Conservation (phyloP, 2,888 invertebrate genomes). For the Parnassius glacialis region DNA sequence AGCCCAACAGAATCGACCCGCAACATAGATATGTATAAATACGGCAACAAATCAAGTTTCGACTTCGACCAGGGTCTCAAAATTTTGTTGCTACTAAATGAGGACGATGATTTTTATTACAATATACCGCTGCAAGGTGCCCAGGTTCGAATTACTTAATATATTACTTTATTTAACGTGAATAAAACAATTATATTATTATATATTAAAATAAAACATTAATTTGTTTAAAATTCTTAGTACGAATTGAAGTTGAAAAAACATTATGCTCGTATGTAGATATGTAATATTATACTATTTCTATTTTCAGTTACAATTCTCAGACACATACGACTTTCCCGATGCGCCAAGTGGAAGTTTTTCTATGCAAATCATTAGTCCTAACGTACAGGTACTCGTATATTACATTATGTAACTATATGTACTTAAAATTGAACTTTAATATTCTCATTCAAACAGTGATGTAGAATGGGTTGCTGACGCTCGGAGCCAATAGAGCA, state of each 20-base stretch:
- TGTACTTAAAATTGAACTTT: too few species aligned
- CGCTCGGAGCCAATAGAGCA: too few species aligned
- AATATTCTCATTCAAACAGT: too few species aligned
- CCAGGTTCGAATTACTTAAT: conserved; percentile 51
- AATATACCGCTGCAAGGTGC: conserved; percentile 71
- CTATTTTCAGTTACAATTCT: conserved; percentile 74
- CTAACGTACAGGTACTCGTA: conserved; percentile 55
- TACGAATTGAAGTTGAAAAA: too few species aligned
- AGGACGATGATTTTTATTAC: conserved; percentile 75
- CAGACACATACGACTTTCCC: conserved; percentile 80
- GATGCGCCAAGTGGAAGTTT: conserved; percentile 80
- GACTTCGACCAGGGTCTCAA: conserved; percentile 69
- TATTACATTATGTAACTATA: neutral
- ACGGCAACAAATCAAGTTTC: conserved; percentile 68
- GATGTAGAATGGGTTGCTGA: too few species aligned
- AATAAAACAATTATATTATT: too few species aligned
- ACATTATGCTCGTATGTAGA: too few species aligned
- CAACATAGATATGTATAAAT: conserved; percentile 60
- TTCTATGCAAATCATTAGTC: conserved; percentile 67
- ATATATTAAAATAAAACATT: neutral
- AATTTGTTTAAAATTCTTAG: too few species aligned
- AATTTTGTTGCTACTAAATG: conserved; percentile 57
- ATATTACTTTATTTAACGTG: too few species aligned
- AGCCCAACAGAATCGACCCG: conserved; percentile 41
- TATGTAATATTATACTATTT: neutral